Base-by-base conservation (phyloP, 2,113 vertebrate genomes). In the Machaerirhynchus nigripectus region DNA sequence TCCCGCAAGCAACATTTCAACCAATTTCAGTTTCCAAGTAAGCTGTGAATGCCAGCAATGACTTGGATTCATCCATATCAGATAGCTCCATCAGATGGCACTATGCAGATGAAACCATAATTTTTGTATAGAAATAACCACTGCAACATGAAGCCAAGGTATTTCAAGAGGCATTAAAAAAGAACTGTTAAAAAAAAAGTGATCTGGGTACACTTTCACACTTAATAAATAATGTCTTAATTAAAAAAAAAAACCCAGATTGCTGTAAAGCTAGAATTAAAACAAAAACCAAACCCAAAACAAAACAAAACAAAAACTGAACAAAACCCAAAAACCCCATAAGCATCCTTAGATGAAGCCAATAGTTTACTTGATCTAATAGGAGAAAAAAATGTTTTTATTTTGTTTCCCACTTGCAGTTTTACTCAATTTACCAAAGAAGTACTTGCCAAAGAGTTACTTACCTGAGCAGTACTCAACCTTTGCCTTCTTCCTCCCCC, bases 401-500 rank as follows among this genome's bases (percentile, higher is more conserved):
- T 52, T 75, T 68, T 77, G 23, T 86, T 55, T 73, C 7, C 40
- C 15, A 23, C 7, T 42, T 78, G 19, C 27, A 71, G 10, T 42
- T 91, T 95, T 63, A 52, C 42, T 91, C 67, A 59, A 78, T 94
- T 91, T 95, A 90, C 67, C 87, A 52, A 84, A 35, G 47, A 50
- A 56, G 7, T 47, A 78, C 52, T 87, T 88, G 73, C 52, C 84
- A 33, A 83, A 68, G 31, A 93, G 23, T 39, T 46, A 53, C 14
- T 82, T 67, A 46, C 15, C 52, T 70, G 17, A 53, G 59, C 20
- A 47, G 26, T 35, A 40, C 21, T 42, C 46, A 53, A 7, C 46
- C 13, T 30, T 87, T 31, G 44, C 22, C n/a, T 83, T 65, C 39
- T 81, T 63, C 20, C 4, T 69, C 6, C 4, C 9, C 8, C 16